phyloP scores from a whole-genome alignment of 2,797 vertebrate genomes.

The Acanthis flammea region DNA sequence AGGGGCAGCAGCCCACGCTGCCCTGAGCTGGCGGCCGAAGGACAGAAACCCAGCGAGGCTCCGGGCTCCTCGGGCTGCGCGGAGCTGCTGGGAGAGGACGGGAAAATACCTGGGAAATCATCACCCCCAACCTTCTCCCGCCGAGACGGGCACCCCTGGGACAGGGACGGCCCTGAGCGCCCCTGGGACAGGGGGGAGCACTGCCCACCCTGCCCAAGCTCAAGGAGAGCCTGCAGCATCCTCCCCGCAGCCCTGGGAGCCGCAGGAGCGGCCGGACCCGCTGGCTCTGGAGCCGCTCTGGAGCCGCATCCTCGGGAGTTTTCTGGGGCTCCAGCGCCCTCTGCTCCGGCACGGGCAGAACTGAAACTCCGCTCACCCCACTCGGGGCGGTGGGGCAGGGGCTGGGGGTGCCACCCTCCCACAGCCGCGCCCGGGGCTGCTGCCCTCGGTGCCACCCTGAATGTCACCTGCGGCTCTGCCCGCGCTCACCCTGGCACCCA shows the following conservation, averaged over 20 bases:
- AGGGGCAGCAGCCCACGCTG: rapidly evolving
- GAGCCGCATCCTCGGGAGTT: neutral
- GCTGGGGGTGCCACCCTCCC: neutral
- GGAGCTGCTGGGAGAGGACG: neutral
- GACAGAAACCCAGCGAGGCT: neutral
- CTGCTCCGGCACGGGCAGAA: constrained; percentile 26
- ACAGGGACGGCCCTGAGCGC: neutral
- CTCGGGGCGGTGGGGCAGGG: neutral
- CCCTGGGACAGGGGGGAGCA: rapidly evolving
- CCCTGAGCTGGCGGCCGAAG: neutral
- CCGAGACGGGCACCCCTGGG: rapidly evolving
- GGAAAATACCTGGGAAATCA: neutral
- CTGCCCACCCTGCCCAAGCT: rapidly evolving
- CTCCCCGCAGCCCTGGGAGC: rapidly evolving
- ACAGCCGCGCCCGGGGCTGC: neutral
- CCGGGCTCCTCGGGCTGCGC: neutral
- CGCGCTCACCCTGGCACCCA: rapidly evolving
- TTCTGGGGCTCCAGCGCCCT: constrained; percentile 51
- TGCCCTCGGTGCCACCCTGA: rapidly evolving
- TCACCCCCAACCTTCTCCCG: neutral
- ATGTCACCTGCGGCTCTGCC: neutral
- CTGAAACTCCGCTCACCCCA: neutral
- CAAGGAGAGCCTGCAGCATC: rapidly evolving
- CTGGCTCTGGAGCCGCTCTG: neutral
- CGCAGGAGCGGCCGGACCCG: no score